Conservation (phyloP, 2,888 invertebrate species). For the Drosophila cognata region DNA sequence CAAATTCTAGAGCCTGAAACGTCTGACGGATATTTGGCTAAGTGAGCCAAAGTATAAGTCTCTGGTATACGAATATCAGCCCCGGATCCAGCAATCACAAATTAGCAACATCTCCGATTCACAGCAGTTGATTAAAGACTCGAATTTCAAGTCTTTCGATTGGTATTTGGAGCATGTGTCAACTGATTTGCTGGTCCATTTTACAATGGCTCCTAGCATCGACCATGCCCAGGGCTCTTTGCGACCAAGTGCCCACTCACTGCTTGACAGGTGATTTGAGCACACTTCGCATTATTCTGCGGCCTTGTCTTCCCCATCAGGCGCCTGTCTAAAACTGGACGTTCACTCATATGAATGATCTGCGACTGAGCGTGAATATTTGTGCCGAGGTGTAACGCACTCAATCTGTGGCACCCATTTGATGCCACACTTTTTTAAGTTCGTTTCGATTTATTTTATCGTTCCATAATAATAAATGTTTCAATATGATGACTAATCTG, state of each 20-base stretch:
- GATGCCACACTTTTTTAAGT: conserved; percentile 90
- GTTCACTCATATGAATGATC: conserved; percentile 73
- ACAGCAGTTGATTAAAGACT: conserved; percentile 76
- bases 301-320: conserved; percentile 46
- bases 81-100: conserved; percentile 90
- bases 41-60: conserved; percentile 93
- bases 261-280: conserved; percentile 86
- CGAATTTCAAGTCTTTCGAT: conserved; percentile 88
- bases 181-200: conserved; percentile 93
- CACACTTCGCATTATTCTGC: conserved; percentile 50
- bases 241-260: conserved; percentile 86
- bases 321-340: conserved; percentile 71
- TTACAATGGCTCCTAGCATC: conserved; percentile 93
- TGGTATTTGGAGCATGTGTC: conserved; percentile 97
- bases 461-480: too few species aligned
- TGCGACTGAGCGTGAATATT: conserved; percentile 86
- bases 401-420: conserved; percentile 91
- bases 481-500: too few species aligned
- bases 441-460: too few species aligned
- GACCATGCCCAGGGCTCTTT: conserved; percentile 93
- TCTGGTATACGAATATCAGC: conserved; percentile 91
- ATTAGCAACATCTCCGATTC: conserved; percentile 33
- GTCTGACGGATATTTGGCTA: conserved; percentile 98
- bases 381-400: conserved; percentile 93
- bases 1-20: conserved; percentile 90